Conservation (phyloP, 2,888 invertebrate species). For the Scaptomyza flava region DNA sequence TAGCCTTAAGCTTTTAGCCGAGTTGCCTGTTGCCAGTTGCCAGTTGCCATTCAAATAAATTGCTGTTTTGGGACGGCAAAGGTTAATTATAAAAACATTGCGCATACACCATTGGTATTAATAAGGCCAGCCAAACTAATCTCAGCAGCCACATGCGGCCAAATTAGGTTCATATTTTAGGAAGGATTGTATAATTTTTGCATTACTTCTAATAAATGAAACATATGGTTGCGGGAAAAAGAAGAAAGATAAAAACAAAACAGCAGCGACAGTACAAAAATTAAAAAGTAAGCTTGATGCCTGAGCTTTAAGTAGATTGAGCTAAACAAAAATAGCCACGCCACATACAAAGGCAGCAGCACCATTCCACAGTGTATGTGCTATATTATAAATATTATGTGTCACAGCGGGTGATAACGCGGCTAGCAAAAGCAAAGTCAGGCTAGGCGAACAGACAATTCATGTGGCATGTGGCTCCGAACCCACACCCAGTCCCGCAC, state of each 20-base stretch:
- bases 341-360: constrained; percentile 29
- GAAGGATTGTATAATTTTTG: constrained; percentile 68
- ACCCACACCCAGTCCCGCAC: neutral
- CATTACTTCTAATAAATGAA: constrained; percentile 67
- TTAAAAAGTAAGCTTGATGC: constrained; percentile 48
- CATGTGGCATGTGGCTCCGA: constrained; percentile 43
- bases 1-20: constrained; percentile 16
- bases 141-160: constrained; percentile 57
- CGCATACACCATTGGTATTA: constrained; percentile 56
- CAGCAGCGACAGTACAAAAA: constrained; percentile 21
- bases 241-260: constrained; percentile 13
- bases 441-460: constrained; percentile 52
- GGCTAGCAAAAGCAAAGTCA: constrained; percentile 58
- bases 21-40: constrained; percentile 11
- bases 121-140: constrained; percentile 50
- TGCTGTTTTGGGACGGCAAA: constrained; percentile 15
- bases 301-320: constrained; percentile 49
- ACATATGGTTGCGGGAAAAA: constrained; percentile 61
- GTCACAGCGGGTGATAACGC: constrained; percentile 75
- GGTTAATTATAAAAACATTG: constrained; percentile 39
- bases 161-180: constrained; percentile 68
- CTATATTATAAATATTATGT: constrained; percentile 75
- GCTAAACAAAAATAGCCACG: constrained; percentile 58
- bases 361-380: constrained; percentile 39
- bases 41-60: constrained; percentile 34